Percentiles rank a stretch among this genome's conserved stretches.
These are phyloP conservation scores for Xiphophorus hellerii DNA, from an alignment of 2,113 vertebrate species.

Conservation along the genomic window DNA sequence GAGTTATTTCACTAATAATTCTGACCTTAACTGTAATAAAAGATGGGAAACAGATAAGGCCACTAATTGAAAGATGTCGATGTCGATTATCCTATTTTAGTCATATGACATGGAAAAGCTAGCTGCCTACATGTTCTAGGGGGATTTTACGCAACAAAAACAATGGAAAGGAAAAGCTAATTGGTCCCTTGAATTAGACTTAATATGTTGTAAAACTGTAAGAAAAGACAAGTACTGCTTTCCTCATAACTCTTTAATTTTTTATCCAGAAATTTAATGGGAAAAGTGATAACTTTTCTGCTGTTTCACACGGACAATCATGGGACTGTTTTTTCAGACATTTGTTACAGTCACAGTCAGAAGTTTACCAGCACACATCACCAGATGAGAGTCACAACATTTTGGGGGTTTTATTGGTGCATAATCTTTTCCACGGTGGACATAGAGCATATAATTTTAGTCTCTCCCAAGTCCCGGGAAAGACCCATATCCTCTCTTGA, in stretches of 20 bases:
- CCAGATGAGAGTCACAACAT: background rate
- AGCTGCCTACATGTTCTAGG: background rate
- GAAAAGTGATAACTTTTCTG: too few relatives aligned
- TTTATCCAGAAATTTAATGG: too few relatives aligned
- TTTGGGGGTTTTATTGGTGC: background rate
- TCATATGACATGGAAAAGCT: background rate
- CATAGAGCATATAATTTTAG: background rate
- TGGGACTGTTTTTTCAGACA: too few relatives aligned
- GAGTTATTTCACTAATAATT: too few relatives aligned
- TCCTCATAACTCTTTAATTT: too few relatives aligned
- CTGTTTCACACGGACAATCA: too few relatives aligned
- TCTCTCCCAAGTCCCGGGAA: background rate
- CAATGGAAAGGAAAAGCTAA: background rate
- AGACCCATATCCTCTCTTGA: background rate
- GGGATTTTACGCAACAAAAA: background rate
- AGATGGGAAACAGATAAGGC: background rate
- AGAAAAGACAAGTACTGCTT: too few relatives aligned
- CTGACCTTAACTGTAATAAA: background rate
- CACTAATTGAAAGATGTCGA: background rate
- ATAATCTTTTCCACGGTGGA: background rate
- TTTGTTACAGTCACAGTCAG: background rate
- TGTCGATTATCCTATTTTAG: background rate
- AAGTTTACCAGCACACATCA: background rate
- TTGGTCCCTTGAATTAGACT: background rate
- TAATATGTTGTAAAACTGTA: too few relatives aligned